These are phyloP conservation scores for rat (Rattus norvegicus) DNA, from an alignment of 2,113 vertebrate species.

Conservation along the genomic window DNA sequence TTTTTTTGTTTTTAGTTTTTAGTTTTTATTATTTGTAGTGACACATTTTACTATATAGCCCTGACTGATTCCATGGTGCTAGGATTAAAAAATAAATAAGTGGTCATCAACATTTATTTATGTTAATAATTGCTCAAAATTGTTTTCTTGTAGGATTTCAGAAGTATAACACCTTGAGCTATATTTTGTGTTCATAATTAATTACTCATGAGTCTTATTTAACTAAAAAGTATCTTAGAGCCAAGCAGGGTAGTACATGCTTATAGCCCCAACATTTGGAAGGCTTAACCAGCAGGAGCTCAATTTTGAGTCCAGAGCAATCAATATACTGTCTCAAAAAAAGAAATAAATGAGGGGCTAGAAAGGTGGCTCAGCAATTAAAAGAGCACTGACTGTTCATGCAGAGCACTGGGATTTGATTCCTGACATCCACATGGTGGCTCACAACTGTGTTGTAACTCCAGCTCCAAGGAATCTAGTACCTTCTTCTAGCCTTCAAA, in stretches of 20 bases:
- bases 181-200: slow-evolving; percentile 52
- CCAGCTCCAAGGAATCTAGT: neutral
- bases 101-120: neutral
- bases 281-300: neutral
- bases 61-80: neutral
- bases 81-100: neutral
- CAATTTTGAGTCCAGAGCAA: neutral
- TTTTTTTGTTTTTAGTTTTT: neutral
- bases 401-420: neutral
- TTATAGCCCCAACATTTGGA: neutral
- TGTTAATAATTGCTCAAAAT: slow-evolving; percentile 10
- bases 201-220: slow-evolving; percentile 42
- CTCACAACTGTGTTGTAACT: neutral
- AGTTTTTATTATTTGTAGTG: neutral
- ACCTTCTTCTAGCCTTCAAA: neutral
- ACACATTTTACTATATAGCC: neutral
- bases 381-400: neutral
- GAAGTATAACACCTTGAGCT: neutral
- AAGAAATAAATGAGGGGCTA: neutral
- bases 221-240: slow-evolving; percentile 10
- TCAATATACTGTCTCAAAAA: neutral
- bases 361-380: neutral
- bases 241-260: neutral
- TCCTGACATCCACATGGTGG: neutral
- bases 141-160: slow-evolving; percentile 54